Evolutionary conservation across 2,113 vertebrate genomes (phyloP), one percentile per base, ranked within the genome.

Genomic region (Pionites leucogaster): DNA sequence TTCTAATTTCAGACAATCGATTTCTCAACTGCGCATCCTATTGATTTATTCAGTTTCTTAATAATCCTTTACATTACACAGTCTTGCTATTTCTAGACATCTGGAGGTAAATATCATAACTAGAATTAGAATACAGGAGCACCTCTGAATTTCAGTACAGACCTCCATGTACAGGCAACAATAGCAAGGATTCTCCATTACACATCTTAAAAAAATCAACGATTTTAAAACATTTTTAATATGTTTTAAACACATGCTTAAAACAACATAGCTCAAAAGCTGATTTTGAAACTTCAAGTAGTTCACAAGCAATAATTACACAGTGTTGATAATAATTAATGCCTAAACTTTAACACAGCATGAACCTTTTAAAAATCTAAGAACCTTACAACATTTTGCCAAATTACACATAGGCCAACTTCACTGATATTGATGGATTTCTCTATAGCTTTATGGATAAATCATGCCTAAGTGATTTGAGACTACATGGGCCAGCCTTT

Each of bases 361-460:
- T 44, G 60, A 81, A 10, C 7, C 19, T 71, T 75, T 75, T 52
- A 39, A 60, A 82, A 86, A 53, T 42, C 14, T 11, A 49, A 1
- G 1, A 41, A 79, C 24, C 17, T 71, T 35, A 41, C 46, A 82
- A 46, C 28, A 68, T 13, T 28, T 16, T 76, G 29, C 3, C 19
- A 22, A 50, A 27, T 57, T 52, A 88, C 50, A 59, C 0, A 0
- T 9, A 11, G 44, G 37, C 4, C 19, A 46, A 7, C 22, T 44
- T 44, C 42, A 59, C 13, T 68, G 35, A 63, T 77, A 65, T 65
- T 14, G 46, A 7, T 17, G 11, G 1, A 9, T 44, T 50, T 78
- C 59, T 27, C 47, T 31, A 6, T 0, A 59, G 29, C 28, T 86
- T 67, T 49, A 49, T 2, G 35, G 18, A 29, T 2, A 37, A 14